Evolutionary conservation across 2,888 invertebrate species (phyloP), one percentile per base, ranked within the genome.

Genomic region (Microctonus brassicae): DNA sequence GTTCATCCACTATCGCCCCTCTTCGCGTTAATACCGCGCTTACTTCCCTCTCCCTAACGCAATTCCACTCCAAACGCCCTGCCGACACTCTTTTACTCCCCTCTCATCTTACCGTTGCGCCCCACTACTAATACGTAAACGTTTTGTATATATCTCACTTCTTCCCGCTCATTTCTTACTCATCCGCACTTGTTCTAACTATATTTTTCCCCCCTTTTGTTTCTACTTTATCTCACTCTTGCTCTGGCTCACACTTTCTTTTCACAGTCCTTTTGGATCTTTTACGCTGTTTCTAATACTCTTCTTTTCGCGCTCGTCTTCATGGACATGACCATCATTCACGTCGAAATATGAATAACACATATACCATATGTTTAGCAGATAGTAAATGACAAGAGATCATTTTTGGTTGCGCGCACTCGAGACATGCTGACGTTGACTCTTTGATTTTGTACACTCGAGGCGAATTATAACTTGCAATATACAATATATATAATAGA

Each of bases 1-100:
- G 47, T 47, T 20, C 72, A 65, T 72, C 75, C 76, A 77, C 75
- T 69, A 75, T 69, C 74, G 75, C 77, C 76, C 70, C 73, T 70
- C 75, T 61, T 69, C 72, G 70, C 73, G 76, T 72, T 57, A 29
- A 3, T 29, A 7, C 29, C 29, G 29, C 29, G 29, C 29, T 29
- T 7, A 69, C 76, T 63, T 63, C 58, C 73, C 63, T 65, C 66
- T 63, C 33, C 69, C 65, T 26, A 55, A n/a, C n/a, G 24, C 29
- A 24, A n/a, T 57, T 57, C 73, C 60, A 68, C 42, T 62, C 70
- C 73, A 74, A 75, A 77, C 73, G 74, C 79, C 76, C 76, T 76
- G 70, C 76, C 68, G 71, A 77, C 76, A 78, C 75, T 73, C 67
- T 61, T 42, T 52, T 55, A 33, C 47, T 34, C 11, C 55, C 57